A percentile compares a stretch with the other conserved stretches of the same genome.
Conservation (phyloP, 2,113 vertebrate genomes). For the Thinocorus orbignyianus region DNA sequence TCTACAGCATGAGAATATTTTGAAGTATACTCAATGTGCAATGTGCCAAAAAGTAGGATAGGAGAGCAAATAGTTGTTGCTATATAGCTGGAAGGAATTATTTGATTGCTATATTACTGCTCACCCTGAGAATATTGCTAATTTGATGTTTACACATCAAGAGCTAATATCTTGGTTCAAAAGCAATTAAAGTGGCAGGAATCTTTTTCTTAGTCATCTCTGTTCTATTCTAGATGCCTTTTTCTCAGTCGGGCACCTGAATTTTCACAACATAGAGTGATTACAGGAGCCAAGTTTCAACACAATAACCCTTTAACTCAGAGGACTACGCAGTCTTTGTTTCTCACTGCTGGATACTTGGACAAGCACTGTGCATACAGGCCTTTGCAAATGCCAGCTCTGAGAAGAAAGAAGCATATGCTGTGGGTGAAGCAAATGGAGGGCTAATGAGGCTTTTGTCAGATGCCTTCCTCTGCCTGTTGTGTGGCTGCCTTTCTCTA, state of each 20-base stretch:
- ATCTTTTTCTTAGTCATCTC: background rate
- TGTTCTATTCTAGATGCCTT: background rate
- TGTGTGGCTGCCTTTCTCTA: background rate
- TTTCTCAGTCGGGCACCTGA: background rate
- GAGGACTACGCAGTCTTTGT: background rate
- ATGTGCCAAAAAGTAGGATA: background rate
- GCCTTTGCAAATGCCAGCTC: background rate
- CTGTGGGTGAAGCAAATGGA: background rate
- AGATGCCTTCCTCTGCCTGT: background rate
- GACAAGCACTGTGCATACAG: background rate
- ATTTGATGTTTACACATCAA: conserved; percentile 21
- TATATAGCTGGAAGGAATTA: background rate
- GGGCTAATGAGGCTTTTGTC: conserved; percentile 14
- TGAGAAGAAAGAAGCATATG: background rate
- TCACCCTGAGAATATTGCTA: conserved; percentile 11
- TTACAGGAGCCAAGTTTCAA: background rate
- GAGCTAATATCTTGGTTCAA: background rate
- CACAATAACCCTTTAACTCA: background rate
- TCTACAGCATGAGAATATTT: background rate
- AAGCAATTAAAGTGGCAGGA: background rate
- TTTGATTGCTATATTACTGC: background rate
- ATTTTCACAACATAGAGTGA: background rate
- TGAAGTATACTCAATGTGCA: background rate
- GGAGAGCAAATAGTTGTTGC: background rate
- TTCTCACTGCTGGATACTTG: background rate